Evolutionary conservation across 2,888 invertebrate genomes (phyloP), one percentile per base, ranked within the genome.

Genomic region (Epiblema foenella): DNA sequence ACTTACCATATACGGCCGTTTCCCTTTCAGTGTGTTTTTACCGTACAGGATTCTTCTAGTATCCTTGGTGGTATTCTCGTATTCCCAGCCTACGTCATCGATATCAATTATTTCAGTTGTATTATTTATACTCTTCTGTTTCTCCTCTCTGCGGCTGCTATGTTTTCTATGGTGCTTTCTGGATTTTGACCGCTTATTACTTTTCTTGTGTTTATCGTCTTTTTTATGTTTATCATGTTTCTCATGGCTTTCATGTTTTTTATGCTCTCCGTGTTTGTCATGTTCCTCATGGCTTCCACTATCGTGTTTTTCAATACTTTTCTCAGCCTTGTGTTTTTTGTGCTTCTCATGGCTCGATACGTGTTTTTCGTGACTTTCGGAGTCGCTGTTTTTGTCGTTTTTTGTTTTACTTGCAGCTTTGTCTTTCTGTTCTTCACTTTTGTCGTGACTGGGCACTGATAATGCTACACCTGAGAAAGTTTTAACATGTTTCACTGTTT

Each of bases 1-100:
- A 74, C 80, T 77, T 82, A 92, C 93, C 93, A 93, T 93, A 29
- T 93, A 93, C 11, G 92, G 90, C 51, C 92, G 80, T 67, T 84
- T 88, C 1, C 89, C 91, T 46, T 78, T 76, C 15, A 66, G 69
- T 0, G 89, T 88, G 62, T 70, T 82, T 75, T 88, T 91, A 72
- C 92, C 89, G 70, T 89, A 89, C 29, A 93, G 74, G 49, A 93
- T 91, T 74, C 93, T 85, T 74, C 93, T 88, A 0, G 88, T 83
- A 52, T 93, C 92, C 3, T 73, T 18, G 0, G 87, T 88, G 0
- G 77, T 86, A 33, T 93, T 92, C 75, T 92, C 91, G 59, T 76
- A 91, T 51, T 86, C 88, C 93, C 93, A 91, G 0, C 85, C 83
- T n/a, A 83, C 87, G 46, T 93, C 89, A n/a, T 77, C 69, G 64